These are phyloP conservation scores for Tachystola acroxantha DNA, from an alignment of 2,888 invertebrate genomes.

Conservation along the genomic window DNA sequence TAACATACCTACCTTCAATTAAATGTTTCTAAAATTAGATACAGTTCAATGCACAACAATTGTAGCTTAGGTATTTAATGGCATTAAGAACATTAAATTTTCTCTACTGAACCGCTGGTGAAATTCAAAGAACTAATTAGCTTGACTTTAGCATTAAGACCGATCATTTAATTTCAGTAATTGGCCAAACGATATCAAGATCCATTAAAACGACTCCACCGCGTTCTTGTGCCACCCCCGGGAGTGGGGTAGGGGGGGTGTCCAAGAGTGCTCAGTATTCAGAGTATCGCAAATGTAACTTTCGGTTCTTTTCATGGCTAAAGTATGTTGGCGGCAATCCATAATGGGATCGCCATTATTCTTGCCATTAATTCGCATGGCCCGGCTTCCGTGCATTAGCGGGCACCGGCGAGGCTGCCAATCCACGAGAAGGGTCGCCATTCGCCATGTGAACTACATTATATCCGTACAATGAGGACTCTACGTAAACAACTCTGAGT, in stretches of 20 bases:
- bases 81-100: no score
- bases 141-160: conserved; percentile 16
- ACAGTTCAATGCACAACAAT: no score
- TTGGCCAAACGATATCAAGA: conserved; percentile 32
- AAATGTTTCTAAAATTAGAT: neutral
- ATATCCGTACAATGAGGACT: conserved; percentile 18
- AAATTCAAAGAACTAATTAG: neutral
- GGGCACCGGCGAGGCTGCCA: conserved; percentile 66
- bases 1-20: no score
- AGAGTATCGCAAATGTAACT: conserved; percentile 79
- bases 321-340: conserved; percentile 80
- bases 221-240: conserved; percentile 37
- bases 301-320: conserved; percentile 79
- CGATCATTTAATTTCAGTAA: conserved; percentile 32
- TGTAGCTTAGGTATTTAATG: no score
- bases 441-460: conserved; percentile 34
- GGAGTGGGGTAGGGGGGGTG: conserved; percentile 34
- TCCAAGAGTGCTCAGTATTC: conserved; percentile 73
- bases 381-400: conserved; percentile 77
- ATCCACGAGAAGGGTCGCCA: conserved; percentile 54
- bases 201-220: conserved; percentile 43
- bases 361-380: conserved; percentile 77
- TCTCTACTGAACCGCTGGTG: no score
- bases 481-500: conserved; percentile 21
- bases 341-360: conserved; percentile 79